Base-by-base conservation (phyloP, 2,113 vertebrate genomes). In the Ia io region DNA sequence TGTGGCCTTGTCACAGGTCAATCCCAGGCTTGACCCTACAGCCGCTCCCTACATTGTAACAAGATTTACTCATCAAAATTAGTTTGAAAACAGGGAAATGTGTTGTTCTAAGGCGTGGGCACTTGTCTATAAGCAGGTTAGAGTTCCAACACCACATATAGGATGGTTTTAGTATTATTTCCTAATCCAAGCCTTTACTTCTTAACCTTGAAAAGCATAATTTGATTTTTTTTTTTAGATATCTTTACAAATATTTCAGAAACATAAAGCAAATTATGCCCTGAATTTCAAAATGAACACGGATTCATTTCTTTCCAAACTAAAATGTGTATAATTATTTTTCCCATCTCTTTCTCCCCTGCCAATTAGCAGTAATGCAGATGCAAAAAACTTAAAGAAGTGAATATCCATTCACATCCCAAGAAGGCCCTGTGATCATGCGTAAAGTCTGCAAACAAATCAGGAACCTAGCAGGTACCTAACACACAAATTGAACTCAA, bases 321-420 rank as follows among this genome's bases (percentile, higher is more conserved):
- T 44, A 44, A 18, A n/a, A 49, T n/a, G 28, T 63, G 23, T 63
- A 28, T 30, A 30, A 63, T 63, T 63, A 30, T 11, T 44, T 74
- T 51, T 93, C 12, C 78, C 49, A 74, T n/a, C 30, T 30, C 84
- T 90, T 49, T 77, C 65, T 9, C 92, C 89, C 53, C 73, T 51
- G 23, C 1, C 1, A 35, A 97, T 94, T 90, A 98, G 83, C 78
- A 96, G 94, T 1, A 13, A 17, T 5, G 96, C 97, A 0, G 83
- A 95, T 8, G 96, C 56, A 59, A 96, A 95, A 97, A 97, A 14
- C 6, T 8, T 84, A 87, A 93, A 90, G 92, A 84, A 73, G 85
- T 40, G 30, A 65, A 1, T 30, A 79, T 89, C 61, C 35, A 49
- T 13, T 71, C 89, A 67, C n/a, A 79, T 30, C 5, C 69, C 37